Base-by-base conservation (phyloP, 2,113 vertebrate species). In the Otis tarda region DNA sequence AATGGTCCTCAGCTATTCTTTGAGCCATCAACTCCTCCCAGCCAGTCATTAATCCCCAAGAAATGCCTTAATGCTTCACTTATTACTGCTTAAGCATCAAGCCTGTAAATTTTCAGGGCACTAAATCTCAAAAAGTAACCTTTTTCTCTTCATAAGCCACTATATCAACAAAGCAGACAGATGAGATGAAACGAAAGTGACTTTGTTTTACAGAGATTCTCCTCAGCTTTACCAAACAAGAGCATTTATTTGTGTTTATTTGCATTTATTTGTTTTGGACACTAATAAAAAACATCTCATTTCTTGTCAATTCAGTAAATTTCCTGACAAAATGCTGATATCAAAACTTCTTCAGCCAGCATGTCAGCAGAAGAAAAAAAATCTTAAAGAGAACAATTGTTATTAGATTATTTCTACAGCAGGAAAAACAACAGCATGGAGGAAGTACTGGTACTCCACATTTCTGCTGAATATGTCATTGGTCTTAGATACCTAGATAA, bases 1-100 rank as follows among this genome's bases (percentile, higher is more conserved):
- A 97, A 97, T 95, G 94, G 95, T 91, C 93, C 90, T 97, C 89
- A 93, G 94, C 84, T 88, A 94, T 95, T 91, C 95, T 89, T 95
- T 50, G 83, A 94, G 83, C 84, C 95, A 97, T 95, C 90, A 96
- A 53, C 95, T 96, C 95, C 96, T 96, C 92, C 95, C 89, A 93
- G 93, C 82, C 74, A 85, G 94, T 94, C 95, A 97, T 97, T 95
- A 97, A 97, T 97, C 87, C 95, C 83, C 64, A 84, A 83, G 87
- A 97, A 97, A 96, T 83, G 85, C 89, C 73, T 95, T 94, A 95
- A 93, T 86, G 90, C 92, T 94, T 93, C 96, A 94, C 94, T 96
- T 96, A 93, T 19, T 96, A 89, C 93, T 90, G 87, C 90, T 97
- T 97, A 96, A 94, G 82, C 84, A 89, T 83, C 92, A 90, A 81